These are phyloP conservation scores for Diorhabda elongata DNA, from an alignment of 1,140 invertebrate species.

Conservation along the genomic window DNA sequence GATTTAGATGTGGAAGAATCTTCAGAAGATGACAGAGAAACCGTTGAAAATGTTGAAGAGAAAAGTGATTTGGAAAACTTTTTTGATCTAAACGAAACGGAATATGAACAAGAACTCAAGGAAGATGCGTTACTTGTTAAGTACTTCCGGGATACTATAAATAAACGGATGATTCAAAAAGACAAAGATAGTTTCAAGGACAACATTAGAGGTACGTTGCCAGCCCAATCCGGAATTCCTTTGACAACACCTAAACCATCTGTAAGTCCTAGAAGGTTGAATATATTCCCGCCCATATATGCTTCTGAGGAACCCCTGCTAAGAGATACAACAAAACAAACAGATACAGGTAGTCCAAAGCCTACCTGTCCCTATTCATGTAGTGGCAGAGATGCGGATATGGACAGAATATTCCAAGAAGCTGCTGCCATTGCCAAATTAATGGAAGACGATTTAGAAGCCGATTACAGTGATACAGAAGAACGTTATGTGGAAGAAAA, in stretches of 20 bases:
- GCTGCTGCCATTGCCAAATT: not conserved
- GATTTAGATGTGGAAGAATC: not conserved
- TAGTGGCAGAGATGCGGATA: not conserved
- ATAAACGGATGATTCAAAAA: not conserved
- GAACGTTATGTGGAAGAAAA: not conserved
- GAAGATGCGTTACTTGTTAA: slow-evolving; percentile 3
- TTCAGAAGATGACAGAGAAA: slow-evolving; percentile 7
- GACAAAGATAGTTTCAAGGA: not conserved
- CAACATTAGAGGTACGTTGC: slow-evolving; percentile 6
- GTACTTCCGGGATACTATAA: slow-evolving; percentile 6
- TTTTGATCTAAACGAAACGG: not conserved
- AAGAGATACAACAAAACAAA: not conserved
- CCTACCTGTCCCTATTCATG: not conserved
- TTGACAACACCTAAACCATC: slow-evolving; percentile 26
- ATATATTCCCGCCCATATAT: slow-evolving; percentile 15
- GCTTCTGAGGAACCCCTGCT: slow-evolving; percentile 5
- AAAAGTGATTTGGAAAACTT: slow-evolving; percentile 4
- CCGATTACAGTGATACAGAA: not conserved
- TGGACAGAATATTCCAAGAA: slow-evolving; percentile 9
- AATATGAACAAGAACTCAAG: slow-evolving; percentile 11
- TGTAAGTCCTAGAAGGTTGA: slow-evolving; percentile 20
- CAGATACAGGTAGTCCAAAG: not conserved
- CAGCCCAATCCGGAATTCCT: slow-evolving; percentile 25
- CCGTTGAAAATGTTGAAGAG: slow-evolving; percentile 12
- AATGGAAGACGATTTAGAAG: not conserved